Base-by-base conservation (phyloP, 30 jellyfish, hydroid and myxozoan species). In the Turritopsis rubra region DNA sequence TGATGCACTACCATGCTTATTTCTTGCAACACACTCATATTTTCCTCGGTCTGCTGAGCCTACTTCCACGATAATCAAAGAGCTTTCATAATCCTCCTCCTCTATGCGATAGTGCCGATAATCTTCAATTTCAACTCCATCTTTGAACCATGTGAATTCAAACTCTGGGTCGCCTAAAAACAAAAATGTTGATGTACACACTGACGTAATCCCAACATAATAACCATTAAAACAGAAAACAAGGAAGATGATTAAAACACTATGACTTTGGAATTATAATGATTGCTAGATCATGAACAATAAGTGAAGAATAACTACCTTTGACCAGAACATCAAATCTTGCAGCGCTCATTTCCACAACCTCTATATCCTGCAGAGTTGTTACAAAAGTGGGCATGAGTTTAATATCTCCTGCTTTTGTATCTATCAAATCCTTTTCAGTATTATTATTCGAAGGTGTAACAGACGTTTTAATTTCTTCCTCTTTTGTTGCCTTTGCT, bases 321-420 rank as follows among this genome's bases (percentile, higher is more conserved):
- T 79, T 89, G 73, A 84, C 95, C 27, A 54, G 79, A n/a, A 89
- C 97, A 21, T 83, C 96, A 85, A 94, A 85, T 21, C 86, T 83
- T 18, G 93, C 99, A 65, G 99, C 96, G 79, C 96, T 86, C 23
- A 94, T 88, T 71, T 89, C 97, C 19, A 88, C 83, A 19, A 86
- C 95, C 54, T 94, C 99, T 9, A 85, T 79, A 81, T 94, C 96
- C 26, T 79, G 88, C 72, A 94, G 78, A 76, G 89, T 94, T 78
- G 87, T 85, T 7, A 81, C 52, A 78, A 94, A 89, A 0, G 29
- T 60, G 25, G 99, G 99, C 30, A 7, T 3, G 19, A 68, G 30
- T 68, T 23, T 68, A 9, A n/a, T 60, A 18, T 66, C 66, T 53
- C 80, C 28, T 28, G 24, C 95, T 21, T 78, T 85, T 7, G 54